Percentiles rank a stretch among this genome's conserved stretches.
phyloP scores from a whole-genome alignment of 1,140 invertebrate species.

The Drosophila rhopaloa region DNA sequence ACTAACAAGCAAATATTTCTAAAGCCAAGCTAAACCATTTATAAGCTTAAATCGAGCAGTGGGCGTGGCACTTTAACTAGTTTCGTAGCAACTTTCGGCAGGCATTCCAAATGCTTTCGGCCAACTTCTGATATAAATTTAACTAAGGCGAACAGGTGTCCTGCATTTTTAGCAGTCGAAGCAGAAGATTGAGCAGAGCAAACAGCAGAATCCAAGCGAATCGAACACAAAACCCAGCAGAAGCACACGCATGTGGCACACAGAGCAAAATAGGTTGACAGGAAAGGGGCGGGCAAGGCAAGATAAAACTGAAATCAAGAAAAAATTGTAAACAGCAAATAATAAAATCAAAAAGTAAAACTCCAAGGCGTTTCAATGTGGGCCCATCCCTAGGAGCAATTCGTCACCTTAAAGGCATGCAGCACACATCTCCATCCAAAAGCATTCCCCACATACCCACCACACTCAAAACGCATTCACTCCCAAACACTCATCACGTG shows the following conservation, averaged over 20 bases:
- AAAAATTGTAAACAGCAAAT: slow-evolving; percentile 64
- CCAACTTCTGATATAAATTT: slow-evolving; percentile 59
- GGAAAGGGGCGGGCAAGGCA: slow-evolving; percentile 24
- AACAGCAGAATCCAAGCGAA: slow-evolving; percentile 10
- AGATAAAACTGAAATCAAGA: slow-evolving; percentile 25
- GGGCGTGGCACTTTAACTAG: slow-evolving; percentile 39
- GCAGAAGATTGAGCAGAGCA: slow-evolving; percentile 24
- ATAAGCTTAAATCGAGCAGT: slow-evolving; percentile 30
- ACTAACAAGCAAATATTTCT: slow-evolving; percentile 64
- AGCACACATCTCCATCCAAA: slow-evolving; percentile 12
- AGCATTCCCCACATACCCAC: slow-evolving; percentile 14
- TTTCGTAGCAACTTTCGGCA: slow-evolving; percentile 64
- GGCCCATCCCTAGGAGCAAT: slow-evolving; percentile 14
- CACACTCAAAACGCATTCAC: slow-evolving; percentile 11
- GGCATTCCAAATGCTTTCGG: slow-evolving; percentile 76
- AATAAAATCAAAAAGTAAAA: slow-evolving; percentile 70
- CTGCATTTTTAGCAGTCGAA: slow-evolving; percentile 48
- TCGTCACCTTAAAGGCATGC: slow-evolving; percentile 24
- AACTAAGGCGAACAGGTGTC: slow-evolving; percentile 17
- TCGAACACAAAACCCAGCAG: slow-evolving; percentile 15
- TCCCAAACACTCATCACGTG: slow-evolving; percentile 48
- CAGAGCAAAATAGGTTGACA: slow-evolving; percentile 8
- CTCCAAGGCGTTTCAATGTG: slow-evolving; percentile 65
- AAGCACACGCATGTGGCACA: slow-evolving; percentile 17
- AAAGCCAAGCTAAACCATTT: slow-evolving; percentile 62